Percentiles rank a stretch among this genome's conserved stretches.
Evolutionary conservation across 2,888 invertebrate species (phyloP).

Genomic region (Meloe dianella): DNA sequence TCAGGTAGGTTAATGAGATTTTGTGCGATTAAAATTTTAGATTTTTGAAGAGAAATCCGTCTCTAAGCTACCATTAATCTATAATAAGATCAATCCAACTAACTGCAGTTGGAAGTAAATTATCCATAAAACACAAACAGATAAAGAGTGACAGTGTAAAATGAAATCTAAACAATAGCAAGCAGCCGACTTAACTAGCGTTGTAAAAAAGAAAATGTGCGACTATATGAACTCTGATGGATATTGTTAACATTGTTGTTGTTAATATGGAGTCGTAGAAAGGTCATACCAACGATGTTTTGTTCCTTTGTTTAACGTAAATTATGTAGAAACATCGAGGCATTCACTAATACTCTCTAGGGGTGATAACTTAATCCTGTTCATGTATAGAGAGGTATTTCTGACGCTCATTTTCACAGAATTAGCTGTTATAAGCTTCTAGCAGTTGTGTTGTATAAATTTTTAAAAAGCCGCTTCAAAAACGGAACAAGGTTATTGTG

Average conservation of each 20-base stretch:
- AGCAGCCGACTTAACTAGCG: neutral
- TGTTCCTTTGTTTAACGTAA: slow-evolving; percentile 46
- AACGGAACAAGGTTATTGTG: slow-evolving; percentile 30
- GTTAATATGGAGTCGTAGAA: slow-evolving; percentile 13
- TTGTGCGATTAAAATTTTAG: neutral
- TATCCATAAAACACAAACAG: neutral
- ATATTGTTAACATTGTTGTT: slow-evolving; percentile 9
- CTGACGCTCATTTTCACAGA: slow-evolving; percentile 45
- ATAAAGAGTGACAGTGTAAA: neutral
- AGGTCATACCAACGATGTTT: slow-evolving; percentile 32
- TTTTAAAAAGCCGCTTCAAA: slow-evolving; percentile 44
- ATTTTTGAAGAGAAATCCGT: neutral
- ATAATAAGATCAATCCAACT: neutral
- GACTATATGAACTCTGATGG: neutral
- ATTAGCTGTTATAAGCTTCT: slow-evolving; percentile 42
- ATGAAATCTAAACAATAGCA: slow-evolving; percentile 6
- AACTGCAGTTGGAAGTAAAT: neutral
- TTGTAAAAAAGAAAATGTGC: neutral
- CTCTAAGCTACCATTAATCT: neutral
- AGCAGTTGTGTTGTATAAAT: slow-evolving; percentile 41
- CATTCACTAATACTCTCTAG: slow-evolving; percentile 46
- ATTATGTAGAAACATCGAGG: slow-evolving; percentile 46
- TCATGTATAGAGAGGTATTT: slow-evolving; percentile 39
- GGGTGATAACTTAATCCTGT: slow-evolving; percentile 48
- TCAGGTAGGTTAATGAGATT: slow-evolving; percentile 5